These are phyloP conservation scores for Drosophila equinoxialis DNA, from an alignment of 1,140 invertebrate species.

Conservation along the genomic window DNA sequence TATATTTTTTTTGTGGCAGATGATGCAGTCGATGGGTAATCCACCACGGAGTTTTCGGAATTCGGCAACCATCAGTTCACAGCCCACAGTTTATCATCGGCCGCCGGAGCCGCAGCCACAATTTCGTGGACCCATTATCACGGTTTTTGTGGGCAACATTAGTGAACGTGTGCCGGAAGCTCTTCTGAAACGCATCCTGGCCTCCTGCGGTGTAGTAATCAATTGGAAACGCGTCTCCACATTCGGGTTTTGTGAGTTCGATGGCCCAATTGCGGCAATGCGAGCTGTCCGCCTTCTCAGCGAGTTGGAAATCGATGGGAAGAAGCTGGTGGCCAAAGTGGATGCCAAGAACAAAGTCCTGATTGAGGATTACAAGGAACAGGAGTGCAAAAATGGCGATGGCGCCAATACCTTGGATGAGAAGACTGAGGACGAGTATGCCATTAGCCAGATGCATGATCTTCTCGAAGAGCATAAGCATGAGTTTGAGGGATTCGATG, in stretches of 20 bases:
- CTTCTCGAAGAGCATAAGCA: slow-evolving; percentile 91
- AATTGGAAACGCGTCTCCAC: slow-evolving; percentile 99
- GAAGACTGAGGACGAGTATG: slow-evolving; percentile 91
- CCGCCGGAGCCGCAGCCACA: slow-evolving; percentile 75
- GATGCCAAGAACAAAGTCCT: slow-evolving; percentile 98
- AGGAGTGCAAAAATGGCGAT: slow-evolving; percentile 84
- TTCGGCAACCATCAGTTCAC: slow-evolving; percentile 80
- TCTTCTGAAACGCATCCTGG: slow-evolving; percentile 96
- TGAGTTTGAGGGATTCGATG: slow-evolving; percentile 76
- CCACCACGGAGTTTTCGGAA: slow-evolving; percentile 82
- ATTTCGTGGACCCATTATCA: slow-evolving; percentile 93
- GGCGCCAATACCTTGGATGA: slow-evolving; percentile 83
- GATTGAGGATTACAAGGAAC: slow-evolving; percentile 94
- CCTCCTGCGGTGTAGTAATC: slow-evolving; percentile 94
- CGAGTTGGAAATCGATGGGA: slow-evolving; percentile 96
- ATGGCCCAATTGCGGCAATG: slow-evolving; percentile 96
- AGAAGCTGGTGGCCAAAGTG: slow-evolving; percentile 97
- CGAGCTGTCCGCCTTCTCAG: slow-evolving; percentile 96
- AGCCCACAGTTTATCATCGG: slow-evolving; percentile 79
- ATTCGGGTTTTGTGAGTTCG: slow-evolving; percentile 98
- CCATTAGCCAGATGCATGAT: slow-evolving; percentile 89
- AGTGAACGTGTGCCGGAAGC: slow-evolving; percentile 96
- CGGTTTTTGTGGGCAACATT: slow-evolving; percentile 99
- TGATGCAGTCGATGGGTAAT: slow-evolving; percentile 84
- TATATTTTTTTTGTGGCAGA: slow-evolving; percentile 65